Conservation (phyloP, 2,888 invertebrate species). For the Agonum fuliginosum region DNA sequence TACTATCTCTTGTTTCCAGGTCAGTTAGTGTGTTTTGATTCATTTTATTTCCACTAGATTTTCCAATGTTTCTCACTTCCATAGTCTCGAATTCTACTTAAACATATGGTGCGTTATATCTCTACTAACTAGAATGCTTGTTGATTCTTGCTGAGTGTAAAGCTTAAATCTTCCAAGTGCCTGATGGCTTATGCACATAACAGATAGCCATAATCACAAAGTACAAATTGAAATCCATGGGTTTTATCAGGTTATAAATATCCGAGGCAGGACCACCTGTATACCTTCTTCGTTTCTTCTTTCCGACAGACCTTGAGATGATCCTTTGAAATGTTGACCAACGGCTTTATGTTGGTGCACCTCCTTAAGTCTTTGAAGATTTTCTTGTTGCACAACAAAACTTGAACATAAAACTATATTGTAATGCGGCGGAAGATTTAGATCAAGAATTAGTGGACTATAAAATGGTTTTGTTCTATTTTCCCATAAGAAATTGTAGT, state of each 20-base stretch:
- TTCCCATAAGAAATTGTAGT: no score
- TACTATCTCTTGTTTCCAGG: conserved; percentile 41
- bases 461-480: no score
- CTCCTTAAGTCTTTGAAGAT: not conserved
- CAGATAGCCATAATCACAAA: conserved; percentile 35
- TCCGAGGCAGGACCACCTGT: conserved; percentile 26
- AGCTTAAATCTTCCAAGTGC: not conserved
- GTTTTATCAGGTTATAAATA: conserved; percentile 43
- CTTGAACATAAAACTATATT: no score
- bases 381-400: not conserved
- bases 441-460: no score
- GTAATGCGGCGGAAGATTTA: no score
- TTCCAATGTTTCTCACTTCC: conserved; percentile 21
- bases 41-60: conserved; percentile 44
- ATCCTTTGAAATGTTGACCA: not conserved
- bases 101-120: conserved; percentile 22
- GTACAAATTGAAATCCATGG: conserved; percentile 34
- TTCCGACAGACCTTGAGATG: conserved; percentile 27
- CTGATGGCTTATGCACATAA: conserved; percentile 31
- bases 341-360: not conserved
- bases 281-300: not conserved
- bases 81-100: not conserved
- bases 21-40: conserved; percentile 26
- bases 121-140: not conserved
- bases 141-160: not conserved